phyloP scores from a whole-genome alignment of 2,888 invertebrate genomes.

The Stenoptilia bipunctidactyla region DNA sequence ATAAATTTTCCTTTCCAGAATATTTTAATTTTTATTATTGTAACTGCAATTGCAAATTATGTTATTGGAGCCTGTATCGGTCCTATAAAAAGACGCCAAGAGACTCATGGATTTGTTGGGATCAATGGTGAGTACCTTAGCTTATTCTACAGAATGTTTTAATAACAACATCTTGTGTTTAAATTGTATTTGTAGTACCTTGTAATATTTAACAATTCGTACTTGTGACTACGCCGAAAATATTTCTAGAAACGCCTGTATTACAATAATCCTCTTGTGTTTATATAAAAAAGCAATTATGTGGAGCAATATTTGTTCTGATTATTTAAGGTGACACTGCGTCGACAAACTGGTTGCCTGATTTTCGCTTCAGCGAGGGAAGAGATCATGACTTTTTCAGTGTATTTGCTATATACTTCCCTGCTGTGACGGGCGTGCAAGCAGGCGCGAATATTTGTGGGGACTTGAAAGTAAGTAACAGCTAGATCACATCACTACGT shows the following conservation, averaged over 20 bases:
- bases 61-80: constrained; percentile 85
- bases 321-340: constrained; percentile 72
- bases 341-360: constrained; percentile 72
- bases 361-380: constrained; percentile 76
- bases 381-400: constrained; percentile 84
- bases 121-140: constrained; percentile 74
- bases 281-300: too few species aligned
- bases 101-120: constrained; percentile 83
- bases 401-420: constrained; percentile 95
- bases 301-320: too few species aligned
- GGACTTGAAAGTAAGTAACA: constrained; percentile 78
- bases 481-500: background rate
- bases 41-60: constrained; percentile 86
- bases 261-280: too few species aligned
- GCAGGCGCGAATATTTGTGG: constrained; percentile 96
- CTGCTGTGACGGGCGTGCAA: constrained; percentile 95
- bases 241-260: too few species aligned
- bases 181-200: too few species aligned
- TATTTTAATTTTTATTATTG: constrained; percentile 82
- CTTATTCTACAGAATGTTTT: too few species aligned
- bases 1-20: constrained; percentile 76
- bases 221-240: too few species aligned
- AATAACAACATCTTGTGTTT: too few species aligned
- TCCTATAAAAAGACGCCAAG: constrained; percentile 60
- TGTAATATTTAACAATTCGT: too few species aligned